Evolutionary conservation across 2,797 vertebrate species (phyloP), one percentile per base, ranked within the genome.

Genomic region (Siniperca undulata): DNA sequence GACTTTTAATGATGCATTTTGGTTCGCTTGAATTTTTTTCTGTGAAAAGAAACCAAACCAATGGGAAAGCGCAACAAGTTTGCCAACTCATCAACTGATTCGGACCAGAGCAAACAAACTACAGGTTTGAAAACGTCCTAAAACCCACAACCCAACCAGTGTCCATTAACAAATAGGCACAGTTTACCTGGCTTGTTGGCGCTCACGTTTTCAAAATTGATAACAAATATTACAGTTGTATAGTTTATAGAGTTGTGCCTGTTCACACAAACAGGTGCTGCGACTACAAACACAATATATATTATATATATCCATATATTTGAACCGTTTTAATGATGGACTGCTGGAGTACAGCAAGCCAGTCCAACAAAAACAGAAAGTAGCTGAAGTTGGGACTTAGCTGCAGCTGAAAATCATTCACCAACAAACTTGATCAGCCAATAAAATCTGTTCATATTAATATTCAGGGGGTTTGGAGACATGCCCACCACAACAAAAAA

Each of bases 301-400:
- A n/a, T n/a, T n/a, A n/a, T n/a, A n/a, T n/a, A n/a, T n/a, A n/a
- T 36, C 7, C 34, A 17, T 36, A 46, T 24, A 20, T 70, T 40
- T 46, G 20, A 72, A 48, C 22, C 16, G 12, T 4, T 50, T 38
- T 50, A 17, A 56, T 78, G 67, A 70, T 7, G 14, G 58, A 30
- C 55, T 4, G 67, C 34, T 40, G 58, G n/a, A 70, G 7, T 7
- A 24, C 66, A 34, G 24, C 9, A 14, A 52, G 11, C 48, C 19
- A 2, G 24, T 53, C 67, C 76, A 62, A 70, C 34, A 70, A 22
- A 78, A 70, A 70, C 30, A 70, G 34, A 36, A 55, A 44, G 42
- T 13, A 11, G 22, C 14, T 27, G 14, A 36, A 24, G 55, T 13
- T 60, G 46, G 42, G 66, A 30, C 46, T 61, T 9, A 1, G 34